Conservation (phyloP, 2,888 invertebrate genomes). For the Rutpela maculata region DNA sequence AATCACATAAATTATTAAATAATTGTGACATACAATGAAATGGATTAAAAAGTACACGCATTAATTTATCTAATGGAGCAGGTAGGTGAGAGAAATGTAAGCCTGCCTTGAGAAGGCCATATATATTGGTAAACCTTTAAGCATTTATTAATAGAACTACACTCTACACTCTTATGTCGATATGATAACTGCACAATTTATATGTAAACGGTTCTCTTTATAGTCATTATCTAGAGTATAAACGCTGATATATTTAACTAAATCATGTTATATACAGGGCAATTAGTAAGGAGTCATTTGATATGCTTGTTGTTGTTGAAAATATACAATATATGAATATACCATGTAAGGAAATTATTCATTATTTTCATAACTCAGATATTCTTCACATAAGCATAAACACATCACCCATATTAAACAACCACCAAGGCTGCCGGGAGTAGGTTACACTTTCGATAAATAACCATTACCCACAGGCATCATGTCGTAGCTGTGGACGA, state of each 20-base stretch:
- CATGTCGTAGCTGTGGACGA: too few relatives aligned
- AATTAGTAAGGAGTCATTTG: background rate
- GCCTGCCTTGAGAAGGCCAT: slow-evolving; percentile 24
- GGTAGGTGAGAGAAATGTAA: slow-evolving; percentile 25
- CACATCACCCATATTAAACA: too few relatives aligned
- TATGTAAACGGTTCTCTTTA: slow-evolving; percentile 2
- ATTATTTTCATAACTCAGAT: background rate
- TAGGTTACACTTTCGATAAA: too few relatives aligned
- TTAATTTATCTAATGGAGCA: slow-evolving; percentile 33
- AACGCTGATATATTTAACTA: slow-evolving; percentile 1
- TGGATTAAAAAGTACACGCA: slow-evolving; percentile 19
- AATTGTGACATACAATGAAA: slow-evolving; percentile 4
- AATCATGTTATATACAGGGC: background rate
- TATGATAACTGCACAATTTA: slow-evolving; percentile 1
- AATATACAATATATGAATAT: background rate
- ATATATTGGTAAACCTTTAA: slow-evolving; percentile 8
- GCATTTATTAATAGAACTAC: slow-evolving; percentile 21
- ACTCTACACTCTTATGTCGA: background rate
- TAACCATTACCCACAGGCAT: too few relatives aligned
- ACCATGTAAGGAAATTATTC: background rate
- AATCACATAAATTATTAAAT: slow-evolving; percentile 22
- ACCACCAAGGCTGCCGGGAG: too few relatives aligned
- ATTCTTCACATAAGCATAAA: background rate
- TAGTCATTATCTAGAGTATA: background rate
- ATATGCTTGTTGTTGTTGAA: background rate